These are phyloP conservation scores for Hylaea fasciaria DNA, from an alignment of 2,888 invertebrate species.

Conservation along the genomic window DNA sequence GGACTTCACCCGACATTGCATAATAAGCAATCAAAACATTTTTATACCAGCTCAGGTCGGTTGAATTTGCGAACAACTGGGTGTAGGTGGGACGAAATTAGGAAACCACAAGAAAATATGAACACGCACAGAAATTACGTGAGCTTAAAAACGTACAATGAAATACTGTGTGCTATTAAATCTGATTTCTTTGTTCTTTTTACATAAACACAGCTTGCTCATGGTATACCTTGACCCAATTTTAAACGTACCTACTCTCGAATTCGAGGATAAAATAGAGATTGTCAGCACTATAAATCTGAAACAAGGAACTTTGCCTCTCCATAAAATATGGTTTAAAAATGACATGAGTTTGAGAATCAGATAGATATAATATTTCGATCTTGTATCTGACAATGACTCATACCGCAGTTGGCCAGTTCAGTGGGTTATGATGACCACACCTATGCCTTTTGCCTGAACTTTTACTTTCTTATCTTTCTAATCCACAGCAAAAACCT, in stretches of 20 bases:
- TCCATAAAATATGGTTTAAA: too few species aligned
- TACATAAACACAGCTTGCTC: constrained; percentile 7
- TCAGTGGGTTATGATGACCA: too few species aligned
- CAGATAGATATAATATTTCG: too few species aligned
- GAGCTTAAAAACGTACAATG: constrained; percentile 3
- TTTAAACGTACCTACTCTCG: neutral
- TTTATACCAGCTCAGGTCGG: neutral
- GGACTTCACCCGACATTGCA: constrained; percentile 2
- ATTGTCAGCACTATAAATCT: too few species aligned
- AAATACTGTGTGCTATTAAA: constrained; percentile 4
- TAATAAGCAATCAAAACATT: neutral
- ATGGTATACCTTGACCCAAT: constrained; percentile 10
- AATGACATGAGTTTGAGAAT: too few species aligned
- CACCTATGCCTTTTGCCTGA: too few species aligned
- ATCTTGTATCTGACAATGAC: too few species aligned
- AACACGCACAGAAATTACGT: constrained; percentile 14
- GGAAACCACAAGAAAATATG: constrained; percentile 25
- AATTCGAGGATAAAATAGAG: too few species aligned
- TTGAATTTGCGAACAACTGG: neutral
- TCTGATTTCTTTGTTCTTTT: constrained; percentile 7
- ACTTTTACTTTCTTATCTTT: too few species aligned
- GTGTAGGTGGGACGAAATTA: constrained; percentile 32
- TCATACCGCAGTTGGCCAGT: too few species aligned
- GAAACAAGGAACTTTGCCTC: too few species aligned
- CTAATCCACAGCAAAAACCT: too few species aligned